These are phyloP conservation scores for Anagrus nilaparvatae DNA, from an alignment of 1,140 invertebrate species.

Conservation along the genomic window DNA sequence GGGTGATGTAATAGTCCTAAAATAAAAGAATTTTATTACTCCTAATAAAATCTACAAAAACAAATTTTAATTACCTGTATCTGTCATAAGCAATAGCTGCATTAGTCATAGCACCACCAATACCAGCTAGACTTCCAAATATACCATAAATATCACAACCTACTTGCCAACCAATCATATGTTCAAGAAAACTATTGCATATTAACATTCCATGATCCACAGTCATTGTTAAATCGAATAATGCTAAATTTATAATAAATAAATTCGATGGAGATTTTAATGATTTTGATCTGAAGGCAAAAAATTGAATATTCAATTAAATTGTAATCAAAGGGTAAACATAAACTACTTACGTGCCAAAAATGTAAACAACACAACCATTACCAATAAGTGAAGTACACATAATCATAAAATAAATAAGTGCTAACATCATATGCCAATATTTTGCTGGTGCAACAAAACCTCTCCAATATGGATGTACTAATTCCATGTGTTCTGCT, in stretches of 20 bases:
- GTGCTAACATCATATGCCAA: constrained; percentile 61
- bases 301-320: background rate
- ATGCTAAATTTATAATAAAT: constrained; percentile 66
- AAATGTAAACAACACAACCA: constrained; percentile 72
- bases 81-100: constrained; percentile 66
- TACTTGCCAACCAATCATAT: constrained; percentile 53
- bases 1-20: constrained; percentile 62
- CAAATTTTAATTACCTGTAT: constrained; percentile 47
- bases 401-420: constrained; percentile 62
- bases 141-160: constrained; percentile 61
- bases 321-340: background rate
- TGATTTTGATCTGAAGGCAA: constrained; percentile 50
- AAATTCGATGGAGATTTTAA: constrained; percentile 70
- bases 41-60: too few relatives aligned
- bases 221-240: constrained; percentile 68
- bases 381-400: constrained; percentile 61
- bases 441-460: constrained; percentile 59
- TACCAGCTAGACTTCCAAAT: constrained; percentile 57
- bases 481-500: constrained; percentile 53
- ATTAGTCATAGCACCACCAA: constrained; percentile 62
- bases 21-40: background rate
- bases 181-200: constrained; percentile 54
- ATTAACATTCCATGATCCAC: constrained; percentile 64
- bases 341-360: constrained; percentile 56
- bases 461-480: constrained; percentile 62